These are phyloP conservation scores for Drosophila azteca DNA, from an alignment of 1,140 invertebrate genomes.

Conservation along the genomic window DNA sequence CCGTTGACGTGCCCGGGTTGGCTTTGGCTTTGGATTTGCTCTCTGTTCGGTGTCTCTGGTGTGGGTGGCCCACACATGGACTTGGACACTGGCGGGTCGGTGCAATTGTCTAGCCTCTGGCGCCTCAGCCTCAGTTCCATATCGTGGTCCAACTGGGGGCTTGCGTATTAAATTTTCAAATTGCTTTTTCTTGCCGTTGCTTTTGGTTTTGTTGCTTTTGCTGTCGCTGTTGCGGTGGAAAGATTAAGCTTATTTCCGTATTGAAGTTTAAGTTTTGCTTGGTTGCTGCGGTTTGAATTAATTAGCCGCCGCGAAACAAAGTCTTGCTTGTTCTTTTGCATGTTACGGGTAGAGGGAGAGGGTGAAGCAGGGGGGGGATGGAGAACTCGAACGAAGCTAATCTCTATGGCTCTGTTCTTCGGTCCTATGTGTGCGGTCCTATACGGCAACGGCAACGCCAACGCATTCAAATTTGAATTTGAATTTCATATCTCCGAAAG, in stretches of 20 bases:
- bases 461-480: conserved; percentile 53
- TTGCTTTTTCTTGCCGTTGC: conserved; percentile 56
- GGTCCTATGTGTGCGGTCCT: conserved; percentile 47
- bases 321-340: conserved; percentile 59
- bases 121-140: conserved; percentile 62
- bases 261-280: conserved; percentile 62
- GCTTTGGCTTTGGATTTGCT: conserved; percentile 34
- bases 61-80: conserved; percentile 70
- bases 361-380: neutral
- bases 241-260: conserved; percentile 80
- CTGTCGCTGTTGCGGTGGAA: conserved; percentile 22
- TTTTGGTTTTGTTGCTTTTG: neutral
- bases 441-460: conserved; percentile 13
- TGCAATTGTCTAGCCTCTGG: conserved; percentile 72
- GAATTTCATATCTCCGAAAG: conserved; percentile 40
- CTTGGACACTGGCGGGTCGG: conserved; percentile 8
- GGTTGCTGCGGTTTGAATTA: conserved; percentile 72
- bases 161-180: conserved; percentile 71
- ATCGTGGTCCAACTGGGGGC: conserved; percentile 18
- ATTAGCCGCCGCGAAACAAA: conserved; percentile 60
- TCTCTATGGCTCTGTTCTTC: conserved; percentile 22
- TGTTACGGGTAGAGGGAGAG: conserved; percentile 27
- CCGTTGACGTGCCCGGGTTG: conserved; percentile 52
- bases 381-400: conserved; percentile 4
- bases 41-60: conserved; percentile 32